Evolutionary conservation across 2,797 vertebrate species (phyloP), one percentile per base, ranked within the genome.

Genomic region (Hippopotamyrus pictus): DNA sequence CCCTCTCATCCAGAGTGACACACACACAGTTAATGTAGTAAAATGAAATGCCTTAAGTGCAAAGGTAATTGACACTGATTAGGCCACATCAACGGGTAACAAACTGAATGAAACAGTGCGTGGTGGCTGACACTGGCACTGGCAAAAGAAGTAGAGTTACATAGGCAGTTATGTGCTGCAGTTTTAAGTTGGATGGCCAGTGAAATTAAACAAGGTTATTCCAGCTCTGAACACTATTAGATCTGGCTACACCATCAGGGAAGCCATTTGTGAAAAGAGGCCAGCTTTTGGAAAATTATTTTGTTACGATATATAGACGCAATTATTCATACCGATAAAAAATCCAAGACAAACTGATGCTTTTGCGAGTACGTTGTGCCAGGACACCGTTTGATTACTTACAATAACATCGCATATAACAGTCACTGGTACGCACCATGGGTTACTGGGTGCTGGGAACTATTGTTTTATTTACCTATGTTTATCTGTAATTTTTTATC

Each of bases 31-130:
- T 88, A 3, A 85, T 33, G 54, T 87, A 33, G 59, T 88, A 65
- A 89, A 87, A 89, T 76, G 83, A 59, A 76, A 53, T 25, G 51
- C 82, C 57, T 62, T 82, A 57, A 89, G 73, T 50, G 88, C 29
- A 51, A 37, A 88, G 11, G 65, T 89, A 90, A 90, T 89, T 62
- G 84, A 41, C 19, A 57, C 53, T 84, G 5, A 57, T 14, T 84
- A 89, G 84, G 88, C 88, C 79, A 73, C 41, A 87, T 44, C 37
- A 79, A 79, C 37, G 41, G 37, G 73, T 19, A 79, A 46, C 73
- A 79, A 79, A 79, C n/a, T 44, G 41, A 79, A 79, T n/a, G 37
- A 46, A 41, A 46, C 41, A 6, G 2, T 9, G 73, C 1, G 14
- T 79, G 41, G 73, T 44, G 14, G 17, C 37, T 41, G 6, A n/a